Evolutionary conservation across 1,140 invertebrate species (phyloP), one percentile per base, ranked within the genome.

Genomic region (Adelges cooleyi): DNA sequence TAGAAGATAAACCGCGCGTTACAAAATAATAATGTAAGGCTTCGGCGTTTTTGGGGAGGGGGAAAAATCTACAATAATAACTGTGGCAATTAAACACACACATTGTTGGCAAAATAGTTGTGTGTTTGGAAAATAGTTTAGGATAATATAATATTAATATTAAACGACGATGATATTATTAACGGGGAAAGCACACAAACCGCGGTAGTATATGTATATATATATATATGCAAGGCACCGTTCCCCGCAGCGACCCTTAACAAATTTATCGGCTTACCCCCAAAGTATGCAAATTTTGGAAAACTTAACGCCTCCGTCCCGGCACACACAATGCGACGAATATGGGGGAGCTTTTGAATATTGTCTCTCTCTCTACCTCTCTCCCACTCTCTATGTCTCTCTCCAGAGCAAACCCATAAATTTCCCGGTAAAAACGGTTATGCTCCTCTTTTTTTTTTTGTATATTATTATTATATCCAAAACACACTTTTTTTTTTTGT

Each of bases 271-370:
- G 29, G 54, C 54, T 59, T 59, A 59, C 40, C 29, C 29, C n/a
- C 54, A 40, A 59, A 59, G 54, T 59, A 59, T 59, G 54, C 54
- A 59, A 59, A 59, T 59, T 46, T 40, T n/a, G n/a, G n/a, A 27
- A 59, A 59, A 59, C 54, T 59, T 59, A 56, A 56, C 53, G 38
- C 23, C n/a, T 22, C 38, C 38, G 0, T 8, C 15, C 6, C 51
- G 1, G 6, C 8, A 1, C 8, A 9, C 10, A 36, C 10, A 1
- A 5, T 33, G 29, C 29, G 11, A 33, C 29, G 29, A 33, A 33
- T 33, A 33, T 33, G 29, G 29, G 29, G 54, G 36, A 10, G 40
- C 54, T 46, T 59, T 59, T 59, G 42, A 46, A 59, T 59, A 18
- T 20, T 56, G 29, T 33, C 29, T 33, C 29, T n/a, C n/a, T n/a